Base-by-base conservation (phyloP, 23 tunicate species). In the Ascidia mentula region DNA sequence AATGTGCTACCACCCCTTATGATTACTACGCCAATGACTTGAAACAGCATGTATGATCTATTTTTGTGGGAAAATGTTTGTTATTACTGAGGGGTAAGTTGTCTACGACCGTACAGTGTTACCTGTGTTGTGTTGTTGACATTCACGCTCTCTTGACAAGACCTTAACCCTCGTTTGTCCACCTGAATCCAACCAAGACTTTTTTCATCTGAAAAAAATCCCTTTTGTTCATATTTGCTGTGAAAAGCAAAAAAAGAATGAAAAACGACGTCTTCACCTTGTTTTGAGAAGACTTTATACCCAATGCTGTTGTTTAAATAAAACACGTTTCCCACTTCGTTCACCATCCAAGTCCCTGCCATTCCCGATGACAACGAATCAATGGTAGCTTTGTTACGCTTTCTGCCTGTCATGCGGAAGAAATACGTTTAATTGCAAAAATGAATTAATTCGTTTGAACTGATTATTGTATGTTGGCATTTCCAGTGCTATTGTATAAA, bases 291-390 rank as follows among this genome's bases (percentile, higher is more conserved):
- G 24, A 9, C 65, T 9, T 53, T 26, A 53, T 28, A 3, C 7
- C 65, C 65, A 9, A 53, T 53, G 13, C 65, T 53, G 74, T 70
- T 70, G 74, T 70, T 70, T 30, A 77, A 9, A 31, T 77, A 45
- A 34, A 77, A 45, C 13, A 77, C 34, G 2, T 26, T 38, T 4
- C 45, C 69, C 69, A 45, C 8, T 34, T 18, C 45, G 69, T 77
- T 69, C 0, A 24, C 12, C 35, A 15, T 34, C 80, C 80, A 77
- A 32, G 34, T 46, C 13, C 80, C 80, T 15, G 69, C 69, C 30
- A 28, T 45, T 2, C 80, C 69, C 7, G 80, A 45, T 6, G 80
- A 77, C 26, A 77, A 6, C 32, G 74, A 70, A 22, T 3, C 18
- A 22, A 70, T 30, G 24, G 37, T 3, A 9, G 30, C 30, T 22